These are phyloP conservation scores for Molanna angustata DNA, from an alignment of 2,888 invertebrate genomes.

Conservation along the genomic window DNA sequence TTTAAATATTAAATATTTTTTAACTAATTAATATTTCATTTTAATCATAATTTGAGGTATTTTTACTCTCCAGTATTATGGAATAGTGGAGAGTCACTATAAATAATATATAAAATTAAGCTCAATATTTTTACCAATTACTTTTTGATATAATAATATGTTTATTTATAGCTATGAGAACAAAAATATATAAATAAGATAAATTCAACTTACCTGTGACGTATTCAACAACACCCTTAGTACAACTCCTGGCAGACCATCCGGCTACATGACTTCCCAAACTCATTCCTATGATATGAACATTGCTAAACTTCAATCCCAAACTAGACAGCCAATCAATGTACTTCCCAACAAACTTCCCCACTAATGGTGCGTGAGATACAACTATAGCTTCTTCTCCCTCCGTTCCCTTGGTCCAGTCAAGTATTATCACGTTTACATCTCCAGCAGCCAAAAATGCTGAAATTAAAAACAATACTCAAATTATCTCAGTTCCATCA, in stretches of 20 bases:
- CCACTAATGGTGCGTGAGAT: conserved; percentile 42
- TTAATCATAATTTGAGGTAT: no score
- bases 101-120: no score
- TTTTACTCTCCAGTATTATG: no score
- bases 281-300: conserved; percentile 50
- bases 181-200: background rate
- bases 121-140: no score
- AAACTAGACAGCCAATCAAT: conserved; percentile 44
- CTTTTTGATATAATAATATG: background rate
- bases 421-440: conserved; percentile 47
- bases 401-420: conserved; percentile 46
- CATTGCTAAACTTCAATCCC: conserved; percentile 37
- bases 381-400: conserved; percentile 43
- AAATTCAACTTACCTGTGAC: conserved; percentile 41
- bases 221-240: conserved; percentile 39
- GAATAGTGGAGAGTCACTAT: no score
- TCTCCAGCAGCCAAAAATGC: conserved; percentile 41
- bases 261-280: conserved; percentile 52
- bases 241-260: conserved; percentile 42
- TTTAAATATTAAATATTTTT: no score
- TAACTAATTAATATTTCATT: no score
- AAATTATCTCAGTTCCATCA: no score
- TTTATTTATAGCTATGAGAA: background rate
- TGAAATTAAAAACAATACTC: no score
- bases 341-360: conserved; percentile 43